Evolutionary conservation across 2,797 vertebrate genomes (phyloP).

Genomic region (Helicolenus hilgendorfi): DNA sequence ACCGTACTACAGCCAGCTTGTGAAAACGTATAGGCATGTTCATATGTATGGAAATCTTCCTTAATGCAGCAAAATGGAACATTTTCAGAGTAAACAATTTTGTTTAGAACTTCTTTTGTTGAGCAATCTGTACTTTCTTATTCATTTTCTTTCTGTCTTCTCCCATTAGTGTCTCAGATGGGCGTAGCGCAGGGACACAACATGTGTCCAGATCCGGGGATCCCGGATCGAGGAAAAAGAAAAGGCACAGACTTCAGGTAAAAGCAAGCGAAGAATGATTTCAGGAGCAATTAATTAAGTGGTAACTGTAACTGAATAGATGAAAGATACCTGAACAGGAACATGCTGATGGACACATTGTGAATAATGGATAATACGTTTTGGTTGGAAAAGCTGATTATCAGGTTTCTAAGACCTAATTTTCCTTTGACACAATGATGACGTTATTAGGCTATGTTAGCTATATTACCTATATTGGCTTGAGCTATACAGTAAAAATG

Average conservation of each 20-base stretch:
- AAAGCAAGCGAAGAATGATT: constrained; percentile 20
- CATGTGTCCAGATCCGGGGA: constrained; percentile 99
- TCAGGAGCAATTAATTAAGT: background rate
- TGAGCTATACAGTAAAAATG: background rate
- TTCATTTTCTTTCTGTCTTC: constrained; percentile 40
- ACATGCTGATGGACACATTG: background rate
- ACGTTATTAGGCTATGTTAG: background rate
- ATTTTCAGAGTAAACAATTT: background rate
- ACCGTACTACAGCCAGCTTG: background rate
- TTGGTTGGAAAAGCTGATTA: background rate
- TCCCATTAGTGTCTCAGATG: constrained; percentile 96
- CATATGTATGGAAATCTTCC: background rate
- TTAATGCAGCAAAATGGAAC: background rate
- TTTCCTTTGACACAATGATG: background rate
- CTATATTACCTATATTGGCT: background rate
- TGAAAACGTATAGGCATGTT: no score
- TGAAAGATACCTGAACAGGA: background rate
- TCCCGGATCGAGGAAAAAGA: constrained; percentile 98
- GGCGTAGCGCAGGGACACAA: constrained; percentile 98
- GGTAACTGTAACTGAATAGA: background rate
- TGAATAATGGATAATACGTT: background rate
- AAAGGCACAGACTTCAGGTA: constrained; percentile 99
- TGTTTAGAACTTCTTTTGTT: background rate
- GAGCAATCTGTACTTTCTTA: background rate
- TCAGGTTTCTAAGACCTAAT: background rate